phyloP scores from a whole-genome alignment of 2,797 vertebrate species.

The Rallus crepitans region DNA sequence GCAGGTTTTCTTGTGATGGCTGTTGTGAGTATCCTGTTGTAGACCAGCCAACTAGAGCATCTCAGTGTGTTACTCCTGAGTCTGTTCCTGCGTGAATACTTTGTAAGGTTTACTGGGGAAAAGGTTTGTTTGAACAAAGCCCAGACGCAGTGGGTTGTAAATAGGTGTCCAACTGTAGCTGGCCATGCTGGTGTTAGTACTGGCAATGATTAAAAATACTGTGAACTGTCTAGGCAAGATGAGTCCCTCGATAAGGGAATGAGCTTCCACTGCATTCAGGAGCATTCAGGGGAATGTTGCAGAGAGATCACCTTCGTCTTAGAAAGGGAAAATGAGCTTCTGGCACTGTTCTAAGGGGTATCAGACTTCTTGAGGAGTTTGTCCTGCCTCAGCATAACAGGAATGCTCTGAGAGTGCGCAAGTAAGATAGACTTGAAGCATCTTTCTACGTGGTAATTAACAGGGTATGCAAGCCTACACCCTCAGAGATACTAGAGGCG shows the following conservation, averaged over 20 bases:
- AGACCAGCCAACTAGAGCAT: background rate
- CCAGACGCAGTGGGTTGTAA: background rate
- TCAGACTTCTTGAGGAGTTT: background rate
- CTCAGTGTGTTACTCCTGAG: background rate
- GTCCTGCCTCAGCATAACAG: background rate
- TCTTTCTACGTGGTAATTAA: background rate
- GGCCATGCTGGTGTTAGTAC: background rate
- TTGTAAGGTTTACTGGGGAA: background rate
- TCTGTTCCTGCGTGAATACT: background rate
- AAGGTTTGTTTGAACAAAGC: background rate
- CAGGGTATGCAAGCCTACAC: background rate
- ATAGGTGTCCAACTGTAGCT: background rate
- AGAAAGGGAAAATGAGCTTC: background rate
- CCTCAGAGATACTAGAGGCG: background rate
- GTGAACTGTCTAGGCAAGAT: background rate
- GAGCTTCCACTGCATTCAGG: background rate
- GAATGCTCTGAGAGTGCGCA: background rate
- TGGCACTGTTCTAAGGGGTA: background rate
- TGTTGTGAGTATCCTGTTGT: accelerated
- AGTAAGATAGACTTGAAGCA: background rate
- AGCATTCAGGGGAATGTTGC: background rate
- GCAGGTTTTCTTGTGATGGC: background rate
- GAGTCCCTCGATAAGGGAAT: background rate
- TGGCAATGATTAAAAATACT: background rate
- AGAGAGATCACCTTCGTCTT: background rate